Evolutionary conservation across 1,140 invertebrate species (phyloP).

Genomic region (Rhagoletis pomonella): DNA sequence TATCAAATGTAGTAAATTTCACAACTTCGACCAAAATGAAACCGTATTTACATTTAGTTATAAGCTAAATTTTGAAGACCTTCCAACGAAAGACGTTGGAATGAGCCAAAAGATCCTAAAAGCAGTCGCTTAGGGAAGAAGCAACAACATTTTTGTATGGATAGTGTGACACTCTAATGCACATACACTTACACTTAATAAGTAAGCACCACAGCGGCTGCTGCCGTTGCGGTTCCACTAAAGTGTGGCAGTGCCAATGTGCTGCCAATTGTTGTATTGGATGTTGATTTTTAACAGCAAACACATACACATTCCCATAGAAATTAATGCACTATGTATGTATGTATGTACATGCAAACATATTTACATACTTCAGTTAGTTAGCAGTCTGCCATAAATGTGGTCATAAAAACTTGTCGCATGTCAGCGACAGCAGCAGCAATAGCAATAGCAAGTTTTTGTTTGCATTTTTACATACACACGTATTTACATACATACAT

Average conservation of each 20-base stretch:
- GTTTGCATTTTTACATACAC: background rate
- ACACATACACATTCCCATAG: background rate
- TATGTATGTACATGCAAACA: background rate
- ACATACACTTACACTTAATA: no score
- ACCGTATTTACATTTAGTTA: no score
- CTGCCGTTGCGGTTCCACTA: background rate
- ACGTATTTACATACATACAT: background rate
- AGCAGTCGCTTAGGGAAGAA: no score
- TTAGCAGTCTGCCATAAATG: constrained; percentile 1
- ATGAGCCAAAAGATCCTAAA: no score
- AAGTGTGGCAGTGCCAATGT: constrained; percentile 3
- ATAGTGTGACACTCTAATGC: no score
- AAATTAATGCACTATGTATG: background rate
- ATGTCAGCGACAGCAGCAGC: constrained; percentile 9
- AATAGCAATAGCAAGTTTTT: background rate
- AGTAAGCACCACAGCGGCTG: background rate
- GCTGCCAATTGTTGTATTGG: background rate
- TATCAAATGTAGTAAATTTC: no score
- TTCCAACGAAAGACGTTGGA: no score
- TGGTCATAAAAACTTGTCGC: constrained; percentile 45
- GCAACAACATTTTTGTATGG: no score
- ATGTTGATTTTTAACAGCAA: background rate
- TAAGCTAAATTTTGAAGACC: no score
- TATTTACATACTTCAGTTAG: background rate
- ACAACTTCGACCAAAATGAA: no score